These are phyloP conservation scores for Valencia hispanica DNA, from an alignment of 2,797 vertebrate genomes.

Conservation along the genomic window DNA sequence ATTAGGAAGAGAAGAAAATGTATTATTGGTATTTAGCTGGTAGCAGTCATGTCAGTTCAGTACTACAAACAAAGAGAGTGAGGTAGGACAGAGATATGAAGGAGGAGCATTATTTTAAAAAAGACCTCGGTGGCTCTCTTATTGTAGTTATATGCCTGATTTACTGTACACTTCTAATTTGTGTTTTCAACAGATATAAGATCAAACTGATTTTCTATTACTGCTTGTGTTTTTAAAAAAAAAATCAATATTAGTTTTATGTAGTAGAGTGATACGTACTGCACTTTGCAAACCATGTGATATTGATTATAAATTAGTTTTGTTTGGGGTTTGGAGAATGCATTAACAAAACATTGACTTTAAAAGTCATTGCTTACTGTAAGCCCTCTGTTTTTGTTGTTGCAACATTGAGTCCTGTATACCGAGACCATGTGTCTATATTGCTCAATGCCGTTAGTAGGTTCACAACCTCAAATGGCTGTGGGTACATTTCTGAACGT, in stretches of 20 bases:
- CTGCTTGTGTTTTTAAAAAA: constrained; percentile 11
- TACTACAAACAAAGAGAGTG: constrained; percentile 24
- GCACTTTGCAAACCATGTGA: constrained; percentile 3
- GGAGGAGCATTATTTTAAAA: constrained; percentile 32
- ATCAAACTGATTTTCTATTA: constrained; percentile 10
- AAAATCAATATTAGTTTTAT: constrained; percentile 8
- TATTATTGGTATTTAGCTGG: constrained; percentile 48
- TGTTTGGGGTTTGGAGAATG: constrained; percentile 21
- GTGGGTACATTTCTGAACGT: neutral
- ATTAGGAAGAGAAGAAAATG: constrained; percentile 40
- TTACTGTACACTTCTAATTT: constrained; percentile 22
- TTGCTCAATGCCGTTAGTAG: neutral
- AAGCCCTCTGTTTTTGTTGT: neutral
- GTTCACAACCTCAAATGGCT: neutral
- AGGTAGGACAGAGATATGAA: constrained; percentile 12
- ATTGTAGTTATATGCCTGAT: constrained; percentile 35
- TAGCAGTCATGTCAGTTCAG: constrained; percentile 29
- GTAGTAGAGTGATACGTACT: constrained; percentile 5
- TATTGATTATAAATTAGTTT: constrained; percentile 12
- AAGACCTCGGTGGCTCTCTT: constrained; percentile 29
- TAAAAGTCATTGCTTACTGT: constrained; percentile 4
- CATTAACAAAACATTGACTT: constrained; percentile 24
- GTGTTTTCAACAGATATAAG: constrained; percentile 6
- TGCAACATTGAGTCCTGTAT: constrained; percentile 5
- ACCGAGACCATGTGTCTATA: neutral